Conservation (phyloP, 2,113 vertebrate species). For the Lepisosteus osseus region DNA sequence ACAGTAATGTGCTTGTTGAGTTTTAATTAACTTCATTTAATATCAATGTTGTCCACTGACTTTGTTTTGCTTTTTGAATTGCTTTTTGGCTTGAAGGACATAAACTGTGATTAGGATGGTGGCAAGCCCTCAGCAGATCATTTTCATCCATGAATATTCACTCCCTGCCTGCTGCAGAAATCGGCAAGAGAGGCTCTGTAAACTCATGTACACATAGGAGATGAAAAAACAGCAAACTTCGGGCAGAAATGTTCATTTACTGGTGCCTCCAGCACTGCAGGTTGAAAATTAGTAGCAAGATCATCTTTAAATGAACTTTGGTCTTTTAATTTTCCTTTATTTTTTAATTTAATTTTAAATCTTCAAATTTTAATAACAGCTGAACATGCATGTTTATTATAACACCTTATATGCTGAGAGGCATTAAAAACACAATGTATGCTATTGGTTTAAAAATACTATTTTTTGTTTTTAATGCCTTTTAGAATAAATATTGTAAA, state of each 20-base stretch:
- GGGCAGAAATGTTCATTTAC: conserved; percentile 10
- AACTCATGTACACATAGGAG: conserved; percentile 9
- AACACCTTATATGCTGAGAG: too few species aligned
- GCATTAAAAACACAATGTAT: too few species aligned
- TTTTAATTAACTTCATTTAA: conserved; percentile 18
- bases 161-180: conserved; percentile 11
- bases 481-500: too few species aligned
- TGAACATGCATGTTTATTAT: not conserved
- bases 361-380: conserved; percentile 8
- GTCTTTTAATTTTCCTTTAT: not conserved
- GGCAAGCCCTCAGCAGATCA: conserved; percentile 8
- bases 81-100: conserved; percentile 3
- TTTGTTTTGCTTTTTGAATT: conserved; percentile 18
- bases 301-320: conserved; percentile 3
- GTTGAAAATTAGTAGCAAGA: conserved; percentile 16
- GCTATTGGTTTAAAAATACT: too few species aligned
- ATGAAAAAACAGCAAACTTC: conserved; percentile 18
- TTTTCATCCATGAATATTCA: conserved; percentile 15
- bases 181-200: not conserved
- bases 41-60: conserved; percentile 9
- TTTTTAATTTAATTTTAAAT: conserved; percentile 2
- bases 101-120: conserved; percentile 12
- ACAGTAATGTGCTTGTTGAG: conserved; percentile 17
- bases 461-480: too few species aligned
- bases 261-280: conserved; percentile 10